These are phyloP conservation scores for Papilio demoleus DNA, from an alignment of 2,888 invertebrate genomes.

Conservation along the genomic window DNA sequence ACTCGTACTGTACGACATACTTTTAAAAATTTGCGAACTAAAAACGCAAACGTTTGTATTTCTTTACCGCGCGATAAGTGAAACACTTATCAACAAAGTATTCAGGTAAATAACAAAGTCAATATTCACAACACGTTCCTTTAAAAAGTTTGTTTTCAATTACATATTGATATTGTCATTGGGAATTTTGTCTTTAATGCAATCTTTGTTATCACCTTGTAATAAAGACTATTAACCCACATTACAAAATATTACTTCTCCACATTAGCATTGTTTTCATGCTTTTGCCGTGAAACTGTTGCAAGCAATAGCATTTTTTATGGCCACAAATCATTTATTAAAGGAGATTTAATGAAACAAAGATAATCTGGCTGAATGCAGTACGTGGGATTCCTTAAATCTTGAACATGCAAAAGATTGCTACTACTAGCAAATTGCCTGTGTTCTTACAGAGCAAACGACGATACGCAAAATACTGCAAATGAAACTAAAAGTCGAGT, in stretches of 20 bases:
- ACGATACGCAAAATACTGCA: too few species aligned
- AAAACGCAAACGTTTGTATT: conserved; percentile 53
- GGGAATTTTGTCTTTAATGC: conserved; percentile 10
- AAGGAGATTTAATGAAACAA: too few species aligned
- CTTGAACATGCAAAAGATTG: too few species aligned
- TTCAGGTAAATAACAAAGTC: conserved; percentile 29
- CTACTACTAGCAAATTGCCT: too few species aligned
- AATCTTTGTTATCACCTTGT: neutral
- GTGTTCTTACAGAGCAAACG: too few species aligned
- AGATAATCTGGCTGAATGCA: too few species aligned
- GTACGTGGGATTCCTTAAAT: too few species aligned
- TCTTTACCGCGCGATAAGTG: conserved; percentile 39
- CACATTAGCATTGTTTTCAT: too few species aligned
- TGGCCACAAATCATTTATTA: too few species aligned
- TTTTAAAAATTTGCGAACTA: conserved; percentile 58
- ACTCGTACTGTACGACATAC: conserved; percentile 62
- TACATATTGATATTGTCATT: neutral
- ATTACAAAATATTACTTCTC: too few species aligned
- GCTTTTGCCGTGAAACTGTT: too few species aligned
- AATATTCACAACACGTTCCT: conserved; percentile 24
- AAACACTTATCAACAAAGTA: conserved; percentile 27
- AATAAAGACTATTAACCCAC: neutral
- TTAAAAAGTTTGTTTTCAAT: conserved; percentile 6
- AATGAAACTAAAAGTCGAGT: neutral
- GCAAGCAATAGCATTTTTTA: too few species aligned